These are phyloP conservation scores for Chaetodon auriga DNA, from an alignment of 2,113 vertebrate genomes.

Conservation along the genomic window DNA sequence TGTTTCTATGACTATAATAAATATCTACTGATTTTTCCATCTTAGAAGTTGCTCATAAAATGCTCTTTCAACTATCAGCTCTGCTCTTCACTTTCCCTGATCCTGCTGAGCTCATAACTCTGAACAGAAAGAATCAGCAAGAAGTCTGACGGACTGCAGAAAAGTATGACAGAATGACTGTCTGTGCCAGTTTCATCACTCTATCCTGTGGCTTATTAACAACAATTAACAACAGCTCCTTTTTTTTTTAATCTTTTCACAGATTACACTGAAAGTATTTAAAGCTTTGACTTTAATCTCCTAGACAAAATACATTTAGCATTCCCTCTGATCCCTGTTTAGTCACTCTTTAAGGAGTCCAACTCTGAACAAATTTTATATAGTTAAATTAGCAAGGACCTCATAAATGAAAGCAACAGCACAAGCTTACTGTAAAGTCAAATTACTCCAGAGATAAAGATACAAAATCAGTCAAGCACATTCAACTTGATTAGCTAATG, in stretches of 20 bases:
- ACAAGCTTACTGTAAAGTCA: neutral
- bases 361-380: neutral
- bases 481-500: neutral
- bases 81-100: neutral
- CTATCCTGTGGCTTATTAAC: slow-evolving; percentile 5
- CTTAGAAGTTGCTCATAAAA: slow-evolving; percentile 37
- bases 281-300: slow-evolving; percentile 36
- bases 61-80: slow-evolving; percentile 4
- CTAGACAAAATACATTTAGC: slow-evolving; percentile 15
- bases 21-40: slow-evolving; percentile 6
- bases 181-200: neutral
- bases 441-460: slow-evolving; percentile 1
- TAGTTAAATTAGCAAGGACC: neutral
- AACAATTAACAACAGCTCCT: slow-evolving; percentile 15
- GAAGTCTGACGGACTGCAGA: neutral
- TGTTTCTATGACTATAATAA: slow-evolving; percentile 12
- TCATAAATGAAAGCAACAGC: neutral
- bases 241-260: slow-evolving; percentile 12
- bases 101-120: slow-evolving; percentile 18
- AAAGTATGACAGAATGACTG: neutral
- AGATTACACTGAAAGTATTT: slow-evolving; percentile 9
- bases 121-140: slow-evolving; percentile 3
- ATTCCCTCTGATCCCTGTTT: slow-evolving; percentile 22
- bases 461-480: neutral
- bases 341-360: slow-evolving; percentile 10